Percentiles rank a stretch among this genome's conserved stretches.
Conservation (phyloP, 2,113 vertebrate species). For the Cnemophilus loriae region DNA sequence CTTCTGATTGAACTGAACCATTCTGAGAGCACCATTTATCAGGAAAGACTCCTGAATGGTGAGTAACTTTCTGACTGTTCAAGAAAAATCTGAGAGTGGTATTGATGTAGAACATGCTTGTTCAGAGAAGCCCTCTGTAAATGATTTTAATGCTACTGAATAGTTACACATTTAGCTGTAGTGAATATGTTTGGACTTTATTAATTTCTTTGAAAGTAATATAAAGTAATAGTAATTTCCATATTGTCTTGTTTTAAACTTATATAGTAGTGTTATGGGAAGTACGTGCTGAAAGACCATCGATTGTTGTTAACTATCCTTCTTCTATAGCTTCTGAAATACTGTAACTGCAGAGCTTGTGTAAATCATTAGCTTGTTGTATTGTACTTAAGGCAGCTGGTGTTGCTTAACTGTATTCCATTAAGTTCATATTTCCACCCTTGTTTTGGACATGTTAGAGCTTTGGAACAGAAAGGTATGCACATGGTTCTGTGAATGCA, state of each 20-base stretch:
- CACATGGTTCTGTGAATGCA: conserved; percentile 30
- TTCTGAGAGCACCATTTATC: conserved; percentile 70
- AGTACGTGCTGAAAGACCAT: conserved; percentile 32
- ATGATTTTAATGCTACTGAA: not conserved
- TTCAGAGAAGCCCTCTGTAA: conserved; percentile 39
- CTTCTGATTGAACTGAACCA: conserved; percentile 54
- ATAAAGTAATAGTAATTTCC: conserved; percentile 6
- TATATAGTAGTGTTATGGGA: conserved; percentile 20
- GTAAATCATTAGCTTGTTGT: conserved; percentile 20
- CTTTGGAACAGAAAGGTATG: conserved; percentile 70
- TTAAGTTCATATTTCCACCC: conserved; percentile 63
- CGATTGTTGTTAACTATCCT: conserved; percentile 28
- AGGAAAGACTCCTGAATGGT: conserved; percentile 69
- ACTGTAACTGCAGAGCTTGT: conserved; percentile 30
- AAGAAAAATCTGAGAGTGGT: conserved; percentile 32
- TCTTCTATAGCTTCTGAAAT: conserved; percentile 44
- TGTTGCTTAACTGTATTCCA: conserved; percentile 69
- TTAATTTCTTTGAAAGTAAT: conserved; percentile 17
- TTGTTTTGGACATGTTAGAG: conserved; percentile 67
- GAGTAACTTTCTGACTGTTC: conserved; percentile 64
- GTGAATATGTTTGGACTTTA: conserved; percentile 10
- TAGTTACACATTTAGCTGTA: not conserved
- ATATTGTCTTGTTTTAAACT: conserved; percentile 37
- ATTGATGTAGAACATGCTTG: conserved; percentile 33
- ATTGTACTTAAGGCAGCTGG: conserved; percentile 54